Base-by-base conservation (phyloP, 2,797 vertebrate genomes). In the Onychomys arenicola region DNA sequence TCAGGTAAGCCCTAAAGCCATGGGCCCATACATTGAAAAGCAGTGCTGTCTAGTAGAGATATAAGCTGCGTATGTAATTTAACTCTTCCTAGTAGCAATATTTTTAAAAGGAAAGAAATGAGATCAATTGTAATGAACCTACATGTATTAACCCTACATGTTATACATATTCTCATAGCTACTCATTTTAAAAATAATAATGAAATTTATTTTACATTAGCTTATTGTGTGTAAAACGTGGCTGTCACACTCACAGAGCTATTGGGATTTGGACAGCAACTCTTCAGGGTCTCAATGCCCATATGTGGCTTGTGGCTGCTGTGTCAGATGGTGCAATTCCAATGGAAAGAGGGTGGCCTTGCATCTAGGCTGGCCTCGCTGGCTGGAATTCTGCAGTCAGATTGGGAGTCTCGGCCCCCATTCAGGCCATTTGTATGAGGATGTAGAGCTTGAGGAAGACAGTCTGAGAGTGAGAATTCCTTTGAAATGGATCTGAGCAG, bases 51-150 rank as follows among this genome's bases (percentile, higher is more conserved):
- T 76, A 21, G 17, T 25, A 75, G 88, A 94, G 87, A 69, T 77
- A 32, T 57, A 88, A 85, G 29, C 37, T 46, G 52, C 23, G 14
- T 27, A 34, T 29, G 63, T 81, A 84, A n/a, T 87, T 73, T 32
- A 91, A 49, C 57, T 71, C 69, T 89, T 84, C 92, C 76, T 73
- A 87, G 25, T 32, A 84, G 17, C 65, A 29, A n/a, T 43, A 76
- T 83, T 89, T 43, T 78, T 32, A 65, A 96, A 6, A 49, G 19
- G 49, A 87, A 88, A 95, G 78, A 78, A 37, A 71, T 37, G 23
- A 67, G 46, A 85, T 93, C 14, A 82, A 77, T 77, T 85, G 87
- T 46, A 90, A 40, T 88, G 43, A 85, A 17, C 21, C n/a, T n/a
- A n/a, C n/a, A n/a, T n/a, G n/a, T 69, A 43, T 85, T 73, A 93